A percentile compares a stretch with the other conserved stretches of the same genome.
These are phyloP conservation scores for Antedon mediterranea DNA, from an alignment of 53 echinoderm and acorn worm species.

Conservation along the genomic window DNA sequence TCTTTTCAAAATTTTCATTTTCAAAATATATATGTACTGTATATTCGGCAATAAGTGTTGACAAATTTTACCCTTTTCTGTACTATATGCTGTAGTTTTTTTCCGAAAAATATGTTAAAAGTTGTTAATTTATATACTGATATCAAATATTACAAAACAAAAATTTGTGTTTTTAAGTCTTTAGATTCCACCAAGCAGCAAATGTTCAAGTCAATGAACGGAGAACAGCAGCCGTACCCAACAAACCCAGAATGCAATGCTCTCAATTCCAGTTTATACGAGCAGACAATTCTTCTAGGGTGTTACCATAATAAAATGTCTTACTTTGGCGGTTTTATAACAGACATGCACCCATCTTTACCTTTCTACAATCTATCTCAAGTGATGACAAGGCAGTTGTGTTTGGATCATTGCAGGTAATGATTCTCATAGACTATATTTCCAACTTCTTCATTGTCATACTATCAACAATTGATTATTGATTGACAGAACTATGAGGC, in stretches of 20 bases:
- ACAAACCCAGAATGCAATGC: slow-evolving; percentile 26
- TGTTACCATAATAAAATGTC: slow-evolving; percentile 33
- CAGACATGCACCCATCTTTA: slow-evolving; percentile 19
- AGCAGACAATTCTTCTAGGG: slow-evolving; percentile 19
- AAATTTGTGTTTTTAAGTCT: too few relatives aligned
- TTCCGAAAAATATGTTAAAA: too few relatives aligned
- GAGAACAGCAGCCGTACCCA: slow-evolving; percentile 52
- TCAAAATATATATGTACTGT: too few relatives aligned
- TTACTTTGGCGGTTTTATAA: slow-evolving; percentile 37
- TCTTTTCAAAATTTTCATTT: too few relatives aligned
- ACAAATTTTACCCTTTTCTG: too few relatives aligned
- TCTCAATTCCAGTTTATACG: slow-evolving; percentile 30
- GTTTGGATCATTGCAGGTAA: slow-evolving; percentile 39
- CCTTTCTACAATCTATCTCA: slow-evolving; percentile 20
- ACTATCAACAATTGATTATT: too few relatives aligned
- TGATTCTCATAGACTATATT: not conserved
- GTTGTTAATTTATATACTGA: too few relatives aligned
- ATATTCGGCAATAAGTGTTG: not conserved
- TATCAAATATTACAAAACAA: too few relatives aligned
- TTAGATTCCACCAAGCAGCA: slow-evolving; percentile 42
- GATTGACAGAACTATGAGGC: too few relatives aligned
- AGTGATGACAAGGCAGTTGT: slow-evolving; percentile 36
- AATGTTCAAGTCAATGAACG: slow-evolving; percentile 43
- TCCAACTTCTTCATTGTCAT: not conserved
- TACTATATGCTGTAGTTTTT: too few relatives aligned